Conservation (phyloP, 1,140 invertebrate species). For the Trichonephila inaurata region DNA sequence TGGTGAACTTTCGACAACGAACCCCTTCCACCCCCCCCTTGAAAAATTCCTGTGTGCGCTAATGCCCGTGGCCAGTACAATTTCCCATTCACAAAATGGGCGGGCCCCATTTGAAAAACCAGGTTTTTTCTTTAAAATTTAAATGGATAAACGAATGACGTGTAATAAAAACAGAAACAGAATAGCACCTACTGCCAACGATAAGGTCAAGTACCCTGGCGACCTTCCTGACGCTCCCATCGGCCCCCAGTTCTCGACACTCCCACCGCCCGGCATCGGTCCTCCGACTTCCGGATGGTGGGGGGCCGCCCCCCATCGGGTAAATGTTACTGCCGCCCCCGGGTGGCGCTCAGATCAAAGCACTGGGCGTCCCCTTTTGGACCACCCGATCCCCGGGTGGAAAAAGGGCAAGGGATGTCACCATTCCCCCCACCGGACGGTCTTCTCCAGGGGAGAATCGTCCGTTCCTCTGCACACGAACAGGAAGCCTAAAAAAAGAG, state of each 20-base stretch:
- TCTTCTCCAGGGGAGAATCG: constrained; percentile 31
- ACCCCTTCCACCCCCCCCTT: no score
- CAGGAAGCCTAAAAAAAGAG: not conserved
- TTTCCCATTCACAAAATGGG: no score
- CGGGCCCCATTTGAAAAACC: no score
- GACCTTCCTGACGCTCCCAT: constrained; percentile 77
- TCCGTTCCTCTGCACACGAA: not conserved
- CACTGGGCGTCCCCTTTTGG: constrained; percentile 76
- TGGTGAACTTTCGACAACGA: no score
- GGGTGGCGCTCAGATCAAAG: constrained; percentile 75
- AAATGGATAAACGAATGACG: no score
- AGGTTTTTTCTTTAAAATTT: no score
- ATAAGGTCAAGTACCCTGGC: constrained; percentile 77
- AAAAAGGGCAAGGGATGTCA: constrained; percentile 78
- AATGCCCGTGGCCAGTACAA: no score
- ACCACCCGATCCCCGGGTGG: constrained; percentile 78
- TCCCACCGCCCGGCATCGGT: constrained; percentile 78
- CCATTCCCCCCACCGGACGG: constrained; percentile 68
- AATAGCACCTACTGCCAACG: constrained; percentile 77
- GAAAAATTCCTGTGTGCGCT: no score
- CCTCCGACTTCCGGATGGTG: constrained; percentile 77
- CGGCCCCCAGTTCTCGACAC: constrained; percentile 77
- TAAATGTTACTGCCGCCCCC: constrained; percentile 78
- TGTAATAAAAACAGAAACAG: not conserved
- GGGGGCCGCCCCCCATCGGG: constrained; percentile 78